phyloP scores from a whole-genome alignment of 2,113 vertebrate species.

The Hippolais icterina region DNA sequence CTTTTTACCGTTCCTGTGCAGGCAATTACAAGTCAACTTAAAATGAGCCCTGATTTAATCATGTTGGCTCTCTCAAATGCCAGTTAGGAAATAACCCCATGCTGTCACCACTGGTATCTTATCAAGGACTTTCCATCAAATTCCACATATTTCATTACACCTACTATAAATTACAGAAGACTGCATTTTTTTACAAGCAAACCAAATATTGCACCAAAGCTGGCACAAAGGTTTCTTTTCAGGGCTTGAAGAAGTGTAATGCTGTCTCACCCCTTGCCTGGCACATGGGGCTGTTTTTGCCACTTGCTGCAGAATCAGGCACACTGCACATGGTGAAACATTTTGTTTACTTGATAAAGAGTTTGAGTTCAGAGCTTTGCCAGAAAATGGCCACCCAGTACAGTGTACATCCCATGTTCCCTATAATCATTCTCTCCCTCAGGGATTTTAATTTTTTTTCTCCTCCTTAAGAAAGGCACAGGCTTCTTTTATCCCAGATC shows the following conservation, averaged over 20 bases:
- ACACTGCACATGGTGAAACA: neutral
- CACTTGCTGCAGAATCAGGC: neutral
- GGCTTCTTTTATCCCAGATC: conserved; percentile 76
- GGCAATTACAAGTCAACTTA: conserved; percentile 64
- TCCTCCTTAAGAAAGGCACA: conserved; percentile 1
- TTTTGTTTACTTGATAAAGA: neutral
- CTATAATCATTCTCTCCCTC: conserved; percentile 14
- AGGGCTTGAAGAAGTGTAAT: neutral
- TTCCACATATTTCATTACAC: conserved; percentile 56
- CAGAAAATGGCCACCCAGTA: neutral
- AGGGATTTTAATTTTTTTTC: neutral
- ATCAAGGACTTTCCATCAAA: conserved; percentile 51
- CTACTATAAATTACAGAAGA: conserved; percentile 41
- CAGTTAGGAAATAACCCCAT: conserved; percentile 17
- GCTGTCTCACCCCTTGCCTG: neutral
- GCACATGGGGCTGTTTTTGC: neutral
- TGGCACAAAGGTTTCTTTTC: neutral
- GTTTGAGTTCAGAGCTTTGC: neutral
- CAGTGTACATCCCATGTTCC: neutral
- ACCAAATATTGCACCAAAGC: neutral
- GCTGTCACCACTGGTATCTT: conserved; percentile 5
- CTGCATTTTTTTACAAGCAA: neutral
- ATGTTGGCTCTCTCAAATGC: conserved; percentile 39
- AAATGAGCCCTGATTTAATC: conserved; percentile 66
- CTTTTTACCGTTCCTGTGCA: conserved; percentile 57